Base-by-base conservation (phyloP, 2,888 invertebrate species). In the Drosophila maculinotata region DNA sequence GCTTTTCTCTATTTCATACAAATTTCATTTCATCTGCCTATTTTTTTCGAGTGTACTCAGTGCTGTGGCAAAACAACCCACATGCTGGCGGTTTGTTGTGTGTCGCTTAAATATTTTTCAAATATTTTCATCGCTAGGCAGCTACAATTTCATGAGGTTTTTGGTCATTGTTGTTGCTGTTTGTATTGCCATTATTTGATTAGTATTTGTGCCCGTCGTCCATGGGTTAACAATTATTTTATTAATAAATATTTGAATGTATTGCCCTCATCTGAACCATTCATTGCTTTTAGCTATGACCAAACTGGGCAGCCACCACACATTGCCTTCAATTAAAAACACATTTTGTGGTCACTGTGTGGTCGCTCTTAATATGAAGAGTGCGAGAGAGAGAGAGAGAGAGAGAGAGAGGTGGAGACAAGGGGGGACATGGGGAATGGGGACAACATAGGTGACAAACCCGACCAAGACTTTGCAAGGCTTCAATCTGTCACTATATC, bases 281-380 rank as follows among this genome's bases (percentile, higher is more conserved):
- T 35, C 17, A n/a, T n/a, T n/a, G 33, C 45, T 8, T 35, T 35
- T 44, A 70, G 51, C 48, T 42, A 39, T 53, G 67, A 38, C 53
- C 53, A 64, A 41, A 63, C 56, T 63, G 51, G 69, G 59, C 72
- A 58, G 64, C 63, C 76, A 20, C 33, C 42, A 8, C 57, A 69
- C 83, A 85, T 83, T 70, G 76, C 72, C 52, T 83, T 86, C 86
- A 84, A 84, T 84, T 84, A 84, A 86, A 86, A 80, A 76, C 73
- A 69, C 83, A 82, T 85, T 84, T 75, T 82, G 85, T 85, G 83
- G 83, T 83, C 83, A 83, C 57, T 79, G 53, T 57, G 66, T 53
- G 73, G 72, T 66, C 63, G 59, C 51, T 35, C 8, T 10, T 6
- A 38, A 26, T 12, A 7, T n/a, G n/a, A n/a, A n/a, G n/a, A n/a